Percentiles rank a stretch among this genome's conserved stretches.
phyloP scores from a whole-genome alignment of 2,113 vertebrate species.

The Xenopus tropicalis region UCB_Xtro_10.0 CM004451.2:52391501-52392000 shows the following conservation, averaged over 20 bases:
- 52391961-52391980: slow-evolving; percentile 48
- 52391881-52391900: no score
- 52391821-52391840: not conserved
- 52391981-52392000: slow-evolving; percentile 47
- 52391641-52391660: not conserved
- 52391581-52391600: not conserved
- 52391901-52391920: no score
- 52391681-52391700: not conserved
- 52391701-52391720: not conserved
- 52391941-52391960: slow-evolving; percentile 23
- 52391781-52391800: not conserved
- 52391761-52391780: not conserved
- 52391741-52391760: not conserved
- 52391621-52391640: not conserved
- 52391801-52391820: not conserved
- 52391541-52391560: not conserved
- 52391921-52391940: no score
- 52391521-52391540: not conserved
- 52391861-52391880: not conserved
- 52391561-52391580: not conserved
- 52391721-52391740: not conserved
- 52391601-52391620: not conserved
- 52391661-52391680: not conserved
- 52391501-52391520: no score
- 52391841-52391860: slow-evolving; percentile 5